A percentile compares a stretch with the other conserved stretches of the same genome.
These are phyloP conservation scores for Ceyx cyanopectus DNA, from an alignment of 2,113 vertebrate species.

Conservation along the genomic window DNA sequence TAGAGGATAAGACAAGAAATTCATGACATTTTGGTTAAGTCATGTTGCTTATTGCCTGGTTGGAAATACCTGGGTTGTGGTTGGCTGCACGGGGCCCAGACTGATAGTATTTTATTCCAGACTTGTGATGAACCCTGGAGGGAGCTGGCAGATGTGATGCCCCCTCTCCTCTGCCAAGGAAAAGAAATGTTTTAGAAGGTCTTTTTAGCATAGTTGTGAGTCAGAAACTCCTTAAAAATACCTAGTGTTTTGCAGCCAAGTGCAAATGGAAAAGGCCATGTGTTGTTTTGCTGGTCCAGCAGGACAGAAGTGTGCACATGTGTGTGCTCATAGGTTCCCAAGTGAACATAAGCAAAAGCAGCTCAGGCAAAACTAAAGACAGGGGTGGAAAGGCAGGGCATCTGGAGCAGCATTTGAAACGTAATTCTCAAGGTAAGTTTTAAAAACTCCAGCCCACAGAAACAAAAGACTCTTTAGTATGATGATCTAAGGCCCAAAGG, in stretches of 20 bases:
- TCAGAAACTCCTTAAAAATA: background rate
- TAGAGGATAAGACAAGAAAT: background rate
- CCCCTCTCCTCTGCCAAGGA: background rate
- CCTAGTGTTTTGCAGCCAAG: background rate
- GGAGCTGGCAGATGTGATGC: background rate
- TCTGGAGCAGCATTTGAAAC: background rate
- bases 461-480: background rate
- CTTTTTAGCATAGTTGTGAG: background rate
- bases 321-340: background rate
- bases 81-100: background rate
- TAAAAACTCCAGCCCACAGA: background rate
- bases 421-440: background rate
- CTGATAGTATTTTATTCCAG: background rate
- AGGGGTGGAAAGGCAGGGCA: background rate
- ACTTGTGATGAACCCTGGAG: background rate
- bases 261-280: background rate
- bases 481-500: background rate
- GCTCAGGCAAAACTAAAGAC: background rate
- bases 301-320: background rate
- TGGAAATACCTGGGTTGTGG: background rate
- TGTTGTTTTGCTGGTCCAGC: background rate
- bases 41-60: background rate
- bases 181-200: background rate
- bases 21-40: background rate
- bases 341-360: background rate